phyloP scores from a whole-genome alignment of 92 coral and sea anemone genomes.

The Zoanthus sansibaricus region DNA sequence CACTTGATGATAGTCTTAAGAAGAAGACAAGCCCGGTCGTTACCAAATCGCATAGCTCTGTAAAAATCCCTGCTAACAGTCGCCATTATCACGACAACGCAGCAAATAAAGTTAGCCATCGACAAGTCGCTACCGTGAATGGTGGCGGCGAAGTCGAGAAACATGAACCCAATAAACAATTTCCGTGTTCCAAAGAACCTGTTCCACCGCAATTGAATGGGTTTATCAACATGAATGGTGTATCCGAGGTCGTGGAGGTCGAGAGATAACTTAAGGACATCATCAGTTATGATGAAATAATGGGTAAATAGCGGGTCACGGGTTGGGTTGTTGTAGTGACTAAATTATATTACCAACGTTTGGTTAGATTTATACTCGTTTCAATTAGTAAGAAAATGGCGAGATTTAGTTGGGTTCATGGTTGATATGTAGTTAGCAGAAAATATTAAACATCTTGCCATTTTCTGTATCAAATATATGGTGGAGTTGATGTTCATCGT shows the following conservation, averaged over 20 bases:
- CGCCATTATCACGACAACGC: neutral
- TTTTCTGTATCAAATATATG: too few relatives aligned
- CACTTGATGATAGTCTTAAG: neutral
- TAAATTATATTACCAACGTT: too few relatives aligned
- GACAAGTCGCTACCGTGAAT: neutral
- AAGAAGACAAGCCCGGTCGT: neutral
- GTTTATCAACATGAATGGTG: slow-evolving; percentile 19
- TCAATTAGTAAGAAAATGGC: too few relatives aligned
- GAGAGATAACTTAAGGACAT: slow-evolving; percentile 22
- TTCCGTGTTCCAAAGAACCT: slow-evolving; percentile 7
- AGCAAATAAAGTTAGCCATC: neutral
- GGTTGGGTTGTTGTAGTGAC: too few relatives aligned
- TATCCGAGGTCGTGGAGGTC: slow-evolving; percentile 22
- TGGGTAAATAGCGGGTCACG: neutral
- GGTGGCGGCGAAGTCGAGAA: slow-evolving; percentile 2
- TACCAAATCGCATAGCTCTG: neutral
- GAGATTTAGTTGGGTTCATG: too few relatives aligned
- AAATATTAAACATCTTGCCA: too few relatives aligned
- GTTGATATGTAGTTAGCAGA: too few relatives aligned
- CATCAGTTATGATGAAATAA: neutral
- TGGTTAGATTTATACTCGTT: too few relatives aligned
- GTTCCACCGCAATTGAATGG: slow-evolving; percentile 24
- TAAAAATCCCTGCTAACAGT: neutral
- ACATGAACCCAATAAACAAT: slow-evolving; percentile 15
- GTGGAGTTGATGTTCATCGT: too few relatives aligned